These are phyloP conservation scores for Caracal caracal DNA, from an alignment of 2,113 vertebrate genomes.

Conservation along the genomic window DNA sequence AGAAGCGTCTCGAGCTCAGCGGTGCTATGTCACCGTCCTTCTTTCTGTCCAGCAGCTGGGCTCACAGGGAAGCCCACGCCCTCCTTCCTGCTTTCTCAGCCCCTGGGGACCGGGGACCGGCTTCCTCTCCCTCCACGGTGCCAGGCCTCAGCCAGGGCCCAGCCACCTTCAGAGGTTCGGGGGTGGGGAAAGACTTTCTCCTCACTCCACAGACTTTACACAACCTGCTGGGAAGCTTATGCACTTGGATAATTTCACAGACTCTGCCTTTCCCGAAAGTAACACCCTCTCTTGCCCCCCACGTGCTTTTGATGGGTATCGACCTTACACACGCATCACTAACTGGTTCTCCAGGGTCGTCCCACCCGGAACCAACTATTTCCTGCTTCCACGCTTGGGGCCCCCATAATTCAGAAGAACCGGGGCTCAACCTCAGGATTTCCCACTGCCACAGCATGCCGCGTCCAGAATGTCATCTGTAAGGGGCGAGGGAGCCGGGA, in stretches of 20 bases:
- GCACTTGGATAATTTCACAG: background rate
- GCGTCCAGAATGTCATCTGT: background rate
- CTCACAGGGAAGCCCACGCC: background rate
- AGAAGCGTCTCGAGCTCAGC: accelerated
- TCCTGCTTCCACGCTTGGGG: background rate
- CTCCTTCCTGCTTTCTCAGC: background rate
- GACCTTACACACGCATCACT: background rate
- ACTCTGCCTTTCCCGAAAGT: background rate
- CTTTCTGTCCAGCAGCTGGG: accelerated
- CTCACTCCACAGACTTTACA: background rate
- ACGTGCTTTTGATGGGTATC: background rate
- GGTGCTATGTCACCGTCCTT: accelerated
- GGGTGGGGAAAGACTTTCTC: too few relatives aligned
- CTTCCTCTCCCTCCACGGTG: too few relatives aligned
- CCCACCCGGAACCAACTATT: background rate
- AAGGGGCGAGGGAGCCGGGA: too few relatives aligned
- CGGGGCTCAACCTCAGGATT: accelerated
- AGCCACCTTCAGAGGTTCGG: accelerated
- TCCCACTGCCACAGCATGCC: background rate
- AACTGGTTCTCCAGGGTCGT: accelerated
- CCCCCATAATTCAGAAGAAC: background rate
- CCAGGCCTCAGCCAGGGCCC: background rate
- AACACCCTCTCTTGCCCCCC: background rate
- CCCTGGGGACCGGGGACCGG: accelerated
- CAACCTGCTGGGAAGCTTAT: background rate